Conservation (phyloP, 2,888 invertebrate genomes). For the Hypselothyrea guttata region DNA sequence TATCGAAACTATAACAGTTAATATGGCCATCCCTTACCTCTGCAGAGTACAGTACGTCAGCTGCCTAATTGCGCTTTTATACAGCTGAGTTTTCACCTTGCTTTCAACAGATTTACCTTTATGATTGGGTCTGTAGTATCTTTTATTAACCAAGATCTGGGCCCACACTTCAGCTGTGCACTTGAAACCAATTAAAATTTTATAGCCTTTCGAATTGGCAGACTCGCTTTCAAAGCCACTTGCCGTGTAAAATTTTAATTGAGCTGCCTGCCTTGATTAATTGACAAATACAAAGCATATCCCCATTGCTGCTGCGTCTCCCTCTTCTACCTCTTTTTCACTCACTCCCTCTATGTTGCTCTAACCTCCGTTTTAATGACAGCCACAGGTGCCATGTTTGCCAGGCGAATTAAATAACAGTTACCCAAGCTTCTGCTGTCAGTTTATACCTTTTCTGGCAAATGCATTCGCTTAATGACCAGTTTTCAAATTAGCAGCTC, state of each 20-base stretch:
- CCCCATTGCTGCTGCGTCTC: background rate
- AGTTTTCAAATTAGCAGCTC: slow-evolving; percentile 72
- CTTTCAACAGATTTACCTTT: background rate
- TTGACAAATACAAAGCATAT: slow-evolving; percentile 56
- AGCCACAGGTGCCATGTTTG: slow-evolving; percentile 64
- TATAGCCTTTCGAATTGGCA: slow-evolving; percentile 38
- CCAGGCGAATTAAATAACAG: slow-evolving; percentile 39
- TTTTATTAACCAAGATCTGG: background rate
- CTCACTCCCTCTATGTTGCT: too few species aligned
- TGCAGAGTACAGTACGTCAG: background rate
- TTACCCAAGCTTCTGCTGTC: slow-evolving; percentile 1
- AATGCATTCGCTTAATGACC: slow-evolving; percentile 38
- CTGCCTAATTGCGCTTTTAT: background rate
- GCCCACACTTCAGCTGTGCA: slow-evolving; percentile 17
- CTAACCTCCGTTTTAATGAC: slow-evolving; percentile 44
- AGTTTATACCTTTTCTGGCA: background rate
- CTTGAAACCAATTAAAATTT: slow-evolving; percentile 50
- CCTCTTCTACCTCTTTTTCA: background rate
- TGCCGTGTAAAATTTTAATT: slow-evolving; percentile 61
- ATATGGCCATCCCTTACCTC: too few species aligned
- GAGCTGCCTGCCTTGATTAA: slow-evolving; percentile 65
- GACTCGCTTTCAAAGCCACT: slow-evolving; percentile 24
- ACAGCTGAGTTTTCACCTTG: background rate
- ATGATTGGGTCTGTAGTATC: background rate
- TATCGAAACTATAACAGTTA: too few species aligned